Evolutionary conservation across 2,113 vertebrate genomes (phyloP).

Genomic region (Atherinomorus stipes): DNA sequence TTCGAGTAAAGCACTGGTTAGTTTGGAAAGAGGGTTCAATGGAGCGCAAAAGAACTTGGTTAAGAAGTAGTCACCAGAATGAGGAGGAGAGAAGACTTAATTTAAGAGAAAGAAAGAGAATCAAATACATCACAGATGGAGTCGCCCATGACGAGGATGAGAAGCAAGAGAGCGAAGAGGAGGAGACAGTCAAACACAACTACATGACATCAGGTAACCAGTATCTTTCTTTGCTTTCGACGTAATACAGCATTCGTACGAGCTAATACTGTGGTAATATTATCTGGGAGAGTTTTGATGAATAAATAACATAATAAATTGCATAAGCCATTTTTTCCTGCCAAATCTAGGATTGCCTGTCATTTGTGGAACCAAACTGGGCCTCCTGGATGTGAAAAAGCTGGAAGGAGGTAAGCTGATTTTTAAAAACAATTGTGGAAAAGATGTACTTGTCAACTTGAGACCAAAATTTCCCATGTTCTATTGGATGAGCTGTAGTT

Average conservation of each 20-base stretch:
- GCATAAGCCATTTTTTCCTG: not conserved
- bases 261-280: not conserved
- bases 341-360: slow-evolving; percentile 31
- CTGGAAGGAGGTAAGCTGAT: slow-evolving; percentile 29
- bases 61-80: not conserved
- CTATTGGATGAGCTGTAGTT: too few relatives aligned
- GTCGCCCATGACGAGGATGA: not conserved
- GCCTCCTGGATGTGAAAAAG: slow-evolving; percentile 44
- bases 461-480: too few relatives aligned
- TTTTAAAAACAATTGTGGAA: too few relatives aligned
- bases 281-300: not conserved
- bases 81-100: not conserved
- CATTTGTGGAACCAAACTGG: slow-evolving; percentile 66
- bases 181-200: not conserved
- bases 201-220: not conserved
- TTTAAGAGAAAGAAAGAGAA: not conserved
- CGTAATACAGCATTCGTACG: too few relatives aligned
- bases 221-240: too few relatives aligned
- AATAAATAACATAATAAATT: not conserved
- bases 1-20: too few relatives aligned
- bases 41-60: not conserved
- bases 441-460: too few relatives aligned
- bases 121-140: not conserved
- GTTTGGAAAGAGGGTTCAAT: not conserved
- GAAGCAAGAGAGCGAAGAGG: not conserved